phyloP scores from a whole-genome alignment of 1,140 invertebrate species.

The Diachasmimorpha longicaudata region DNA sequence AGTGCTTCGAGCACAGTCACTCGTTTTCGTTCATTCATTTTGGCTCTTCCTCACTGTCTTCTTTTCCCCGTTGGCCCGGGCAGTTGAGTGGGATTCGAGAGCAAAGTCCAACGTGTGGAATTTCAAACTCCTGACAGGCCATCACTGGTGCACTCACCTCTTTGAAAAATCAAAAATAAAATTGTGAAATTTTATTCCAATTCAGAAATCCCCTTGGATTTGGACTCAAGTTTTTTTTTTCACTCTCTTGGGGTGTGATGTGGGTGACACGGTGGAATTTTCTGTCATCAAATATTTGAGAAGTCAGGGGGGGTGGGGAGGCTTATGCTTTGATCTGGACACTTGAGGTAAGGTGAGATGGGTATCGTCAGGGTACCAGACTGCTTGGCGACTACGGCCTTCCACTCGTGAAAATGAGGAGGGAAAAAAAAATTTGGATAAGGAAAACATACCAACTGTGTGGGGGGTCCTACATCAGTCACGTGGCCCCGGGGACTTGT shows the following conservation, averaged over 20 bases:
- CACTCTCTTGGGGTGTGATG: not conserved
- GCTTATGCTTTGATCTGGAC: not conserved
- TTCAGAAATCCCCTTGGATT: not conserved
- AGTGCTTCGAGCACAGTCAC: slow-evolving; percentile 15
- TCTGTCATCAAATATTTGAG: slow-evolving; percentile 10
- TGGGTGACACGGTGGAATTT: not conserved
- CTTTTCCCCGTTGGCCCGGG: not conserved
- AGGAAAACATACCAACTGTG: slow-evolving; percentile 16
- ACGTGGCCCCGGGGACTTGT: not conserved
- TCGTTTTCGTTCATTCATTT: slow-evolving; percentile 25
- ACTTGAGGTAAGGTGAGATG: not conserved
- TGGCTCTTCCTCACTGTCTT: not conserved
- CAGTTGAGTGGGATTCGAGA: slow-evolving; percentile 23
- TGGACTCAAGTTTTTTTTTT: not conserved
- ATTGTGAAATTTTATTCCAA: not conserved
- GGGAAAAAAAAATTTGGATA: not conserved
- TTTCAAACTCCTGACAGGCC: slow-evolving; percentile 19
- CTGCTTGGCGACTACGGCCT: slow-evolving; percentile 23
- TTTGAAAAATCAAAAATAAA: not conserved
- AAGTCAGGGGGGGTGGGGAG: too few relatives aligned
- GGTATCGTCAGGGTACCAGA: slow-evolving; percentile 1
- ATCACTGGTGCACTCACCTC: slow-evolving; percentile 5
- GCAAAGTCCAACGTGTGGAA: slow-evolving; percentile 18
- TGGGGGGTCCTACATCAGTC: not conserved
- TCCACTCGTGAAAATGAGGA: slow-evolving; percentile 1